Evolutionary conservation across 2,797 vertebrate species (phyloP).

Genomic region (Selene dorsalis): DNA sequence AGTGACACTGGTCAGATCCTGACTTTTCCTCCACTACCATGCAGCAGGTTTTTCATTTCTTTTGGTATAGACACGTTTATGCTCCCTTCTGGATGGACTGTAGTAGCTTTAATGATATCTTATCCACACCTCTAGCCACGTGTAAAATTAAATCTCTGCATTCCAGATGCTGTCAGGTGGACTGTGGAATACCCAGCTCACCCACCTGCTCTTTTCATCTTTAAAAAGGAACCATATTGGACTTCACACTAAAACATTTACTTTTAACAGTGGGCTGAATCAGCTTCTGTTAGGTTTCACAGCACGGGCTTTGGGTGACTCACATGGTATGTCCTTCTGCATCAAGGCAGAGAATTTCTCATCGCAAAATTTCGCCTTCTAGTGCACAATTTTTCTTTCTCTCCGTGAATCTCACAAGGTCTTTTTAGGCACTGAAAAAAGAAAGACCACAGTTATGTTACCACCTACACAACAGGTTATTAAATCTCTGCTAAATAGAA

Average conservation of each 20-base stretch:
- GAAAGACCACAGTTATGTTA: background rate
- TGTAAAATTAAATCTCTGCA: background rate
- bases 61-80: background rate
- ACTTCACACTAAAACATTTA: constrained; percentile 31
- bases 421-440: background rate
- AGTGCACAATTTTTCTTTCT: too few species aligned
- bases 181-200: background rate
- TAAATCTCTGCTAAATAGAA: constrained; percentile 31
- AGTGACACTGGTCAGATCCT: background rate
- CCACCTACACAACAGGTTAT: constrained; percentile 22
- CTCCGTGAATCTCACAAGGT: constrained; percentile 10
- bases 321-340: constrained; percentile 31
- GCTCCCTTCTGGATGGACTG: background rate
- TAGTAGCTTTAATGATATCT: background rate
- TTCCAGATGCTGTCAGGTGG: background rate
- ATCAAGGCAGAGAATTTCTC: constrained; percentile 5
- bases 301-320: constrained; percentile 44
- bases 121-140: background rate
- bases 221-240: constrained; percentile 26
- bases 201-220: background rate
- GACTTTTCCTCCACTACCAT: background rate
- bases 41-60: background rate
- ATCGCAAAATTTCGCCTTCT: background rate
- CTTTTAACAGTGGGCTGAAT: constrained; percentile 50
- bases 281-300: constrained; percentile 40